Evolutionary conservation across 2,888 invertebrate genomes (phyloP).

Genomic region (Lasioglossum calceatum): DNA sequence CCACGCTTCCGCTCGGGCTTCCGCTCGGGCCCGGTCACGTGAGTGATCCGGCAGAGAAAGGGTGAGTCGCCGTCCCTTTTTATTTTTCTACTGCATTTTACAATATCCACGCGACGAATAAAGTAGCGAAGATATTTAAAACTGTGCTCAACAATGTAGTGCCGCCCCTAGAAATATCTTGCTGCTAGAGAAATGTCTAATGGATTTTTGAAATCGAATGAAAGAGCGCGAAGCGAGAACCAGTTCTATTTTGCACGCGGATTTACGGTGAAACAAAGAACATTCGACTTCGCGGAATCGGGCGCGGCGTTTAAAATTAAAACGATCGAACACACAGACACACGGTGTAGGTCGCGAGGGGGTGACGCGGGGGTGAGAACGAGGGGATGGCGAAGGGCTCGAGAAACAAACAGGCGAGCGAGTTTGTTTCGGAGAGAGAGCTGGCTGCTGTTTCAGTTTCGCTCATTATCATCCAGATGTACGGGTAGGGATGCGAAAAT

Average conservation of each 20-base stretch:
- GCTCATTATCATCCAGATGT: conserved; percentile 52
- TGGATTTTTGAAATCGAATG: background rate
- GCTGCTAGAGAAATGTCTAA: too few relatives aligned
- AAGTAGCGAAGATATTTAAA: too few relatives aligned
- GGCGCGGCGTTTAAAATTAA: conserved; percentile 4
- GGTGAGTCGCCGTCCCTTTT: too few relatives aligned
- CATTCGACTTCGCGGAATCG: background rate
- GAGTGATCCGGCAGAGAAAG: too few relatives aligned
- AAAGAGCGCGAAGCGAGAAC: background rate
- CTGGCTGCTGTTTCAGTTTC: conserved; percentile 18
- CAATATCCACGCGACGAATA: too few relatives aligned
- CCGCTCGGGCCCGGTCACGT: too few relatives aligned
- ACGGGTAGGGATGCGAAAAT: conserved; percentile 30
- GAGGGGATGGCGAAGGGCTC: conserved; percentile 16
- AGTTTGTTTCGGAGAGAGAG: conserved; percentile 1
- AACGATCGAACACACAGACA: conserved; percentile 1
- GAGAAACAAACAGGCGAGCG: background rate
- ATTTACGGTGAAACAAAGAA: background rate
- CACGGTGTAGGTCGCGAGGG: background rate
- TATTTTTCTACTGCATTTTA: too few relatives aligned
- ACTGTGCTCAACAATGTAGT: too few relatives aligned
- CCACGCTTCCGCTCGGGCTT: too few relatives aligned
- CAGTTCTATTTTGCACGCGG: background rate
- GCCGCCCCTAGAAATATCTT: too few relatives aligned
- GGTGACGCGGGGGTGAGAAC: background rate